phyloP scores from a whole-genome alignment of 2,888 invertebrate genomes.

The Drosophila stalkeri region DNA sequence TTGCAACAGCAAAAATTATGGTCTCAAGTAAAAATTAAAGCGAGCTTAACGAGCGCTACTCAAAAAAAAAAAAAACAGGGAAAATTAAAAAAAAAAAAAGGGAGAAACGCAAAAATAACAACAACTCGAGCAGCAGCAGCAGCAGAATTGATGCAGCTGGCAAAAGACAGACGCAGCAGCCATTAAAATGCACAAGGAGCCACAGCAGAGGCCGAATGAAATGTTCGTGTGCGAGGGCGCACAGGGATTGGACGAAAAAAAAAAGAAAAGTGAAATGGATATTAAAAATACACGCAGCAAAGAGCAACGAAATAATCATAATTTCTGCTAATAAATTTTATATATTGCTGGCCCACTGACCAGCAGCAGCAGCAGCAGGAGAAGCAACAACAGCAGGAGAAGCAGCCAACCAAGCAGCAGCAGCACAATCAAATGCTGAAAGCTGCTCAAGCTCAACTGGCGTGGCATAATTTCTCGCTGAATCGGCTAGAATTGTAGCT shows the following conservation, averaged over 20 bases:
- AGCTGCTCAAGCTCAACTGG: conserved; percentile 21
- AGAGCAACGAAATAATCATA: conserved; percentile 80
- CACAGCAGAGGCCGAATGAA: conserved; percentile 10
- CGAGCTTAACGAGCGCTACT: conserved; percentile 74
- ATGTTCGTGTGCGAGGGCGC: conserved; percentile 1
- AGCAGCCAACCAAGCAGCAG: neutral
- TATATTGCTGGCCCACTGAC: conserved; percentile 64
- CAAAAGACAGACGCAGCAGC: conserved; percentile 59
- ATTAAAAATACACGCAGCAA: conserved; percentile 76
- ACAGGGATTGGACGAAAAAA: conserved; percentile 1
- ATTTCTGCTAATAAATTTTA: conserved; percentile 81
- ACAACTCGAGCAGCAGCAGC: conserved; percentile 16
- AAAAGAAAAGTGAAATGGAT: conserved; percentile 65
- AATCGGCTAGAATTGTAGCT: conserved; percentile 62
- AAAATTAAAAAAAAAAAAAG: conserved; percentile 10
- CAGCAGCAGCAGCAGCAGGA: conserved; percentile 1
- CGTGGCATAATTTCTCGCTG: conserved; percentile 59
- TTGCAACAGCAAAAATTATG: conserved; percentile 65
- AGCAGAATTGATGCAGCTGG: conserved; percentile 77
- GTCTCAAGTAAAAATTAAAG: conserved; percentile 76
- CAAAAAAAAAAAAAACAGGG: conserved; percentile 22
- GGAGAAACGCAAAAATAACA: conserved; percentile 11
- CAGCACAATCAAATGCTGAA: conserved; percentile 8
- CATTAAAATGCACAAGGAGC: conserved; percentile 74
- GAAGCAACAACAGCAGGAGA: no score